Evolutionary conservation across 2,113 vertebrate genomes (phyloP).

Genomic region (Heliornis fulica): DNA sequence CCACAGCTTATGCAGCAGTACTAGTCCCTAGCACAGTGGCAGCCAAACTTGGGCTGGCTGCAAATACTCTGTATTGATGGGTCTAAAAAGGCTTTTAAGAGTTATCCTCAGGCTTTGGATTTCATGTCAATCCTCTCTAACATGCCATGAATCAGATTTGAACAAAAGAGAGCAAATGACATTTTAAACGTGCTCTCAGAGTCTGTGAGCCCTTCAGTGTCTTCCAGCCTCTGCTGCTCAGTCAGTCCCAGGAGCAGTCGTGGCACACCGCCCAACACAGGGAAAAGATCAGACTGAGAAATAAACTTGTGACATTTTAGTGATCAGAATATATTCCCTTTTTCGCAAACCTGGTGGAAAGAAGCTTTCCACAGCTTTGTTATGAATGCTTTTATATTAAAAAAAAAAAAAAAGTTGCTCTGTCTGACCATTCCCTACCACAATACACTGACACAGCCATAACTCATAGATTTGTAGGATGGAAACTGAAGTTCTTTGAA

Average conservation of each 20-base stretch:
- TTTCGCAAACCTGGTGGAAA: neutral
- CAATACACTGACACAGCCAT: neutral
- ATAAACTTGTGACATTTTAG: neutral
- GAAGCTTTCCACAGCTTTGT: neutral
- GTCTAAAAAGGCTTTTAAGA: neutral
- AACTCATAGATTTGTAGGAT: neutral
- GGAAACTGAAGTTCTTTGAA: neutral
- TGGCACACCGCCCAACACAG: fast-evolving
- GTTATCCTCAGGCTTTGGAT: neutral
- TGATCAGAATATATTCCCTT: neutral
- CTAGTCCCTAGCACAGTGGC: neutral
- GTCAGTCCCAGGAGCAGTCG: neutral
- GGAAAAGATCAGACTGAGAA: neutral
- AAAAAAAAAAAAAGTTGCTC: neutral
- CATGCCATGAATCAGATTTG: fast-evolving
- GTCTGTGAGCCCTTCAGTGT: neutral
- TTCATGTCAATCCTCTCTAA: neutral
- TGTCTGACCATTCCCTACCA: neutral
- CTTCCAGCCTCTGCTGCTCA: neutral
- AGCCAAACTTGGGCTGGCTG: neutral
- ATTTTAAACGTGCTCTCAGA: neutral
- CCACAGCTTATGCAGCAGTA: neutral
- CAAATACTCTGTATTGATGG: neutral
- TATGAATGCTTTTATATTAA: neutral
- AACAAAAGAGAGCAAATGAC: neutral